Conservation (phyloP, 1,140 invertebrate genomes). For the Himalopsyche phryganea region DNA sequence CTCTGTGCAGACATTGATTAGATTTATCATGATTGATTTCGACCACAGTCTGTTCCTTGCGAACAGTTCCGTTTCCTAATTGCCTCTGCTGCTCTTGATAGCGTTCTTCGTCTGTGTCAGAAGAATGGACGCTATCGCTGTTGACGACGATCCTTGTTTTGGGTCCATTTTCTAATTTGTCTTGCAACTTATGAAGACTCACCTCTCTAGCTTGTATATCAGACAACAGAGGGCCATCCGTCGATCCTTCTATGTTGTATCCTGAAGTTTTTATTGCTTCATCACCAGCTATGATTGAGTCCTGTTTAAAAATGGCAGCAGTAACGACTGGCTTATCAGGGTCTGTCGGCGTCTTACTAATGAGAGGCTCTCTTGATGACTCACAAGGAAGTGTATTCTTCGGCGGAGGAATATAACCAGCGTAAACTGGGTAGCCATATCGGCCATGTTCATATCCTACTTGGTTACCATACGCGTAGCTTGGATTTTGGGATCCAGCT, state of each 20-base stretch:
- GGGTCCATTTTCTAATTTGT: conserved; percentile 38
- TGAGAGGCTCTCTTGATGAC: conserved; percentile 48
- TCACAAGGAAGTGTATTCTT: conserved; percentile 50
- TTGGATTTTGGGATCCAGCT: conserved; percentile 63
- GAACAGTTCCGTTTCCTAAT: conserved; percentile 28
- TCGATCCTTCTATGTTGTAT: conserved; percentile 51
- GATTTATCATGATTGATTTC: conserved; percentile 41
- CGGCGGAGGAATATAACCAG: conserved; percentile 49
- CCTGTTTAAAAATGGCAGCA: conserved; percentile 62
- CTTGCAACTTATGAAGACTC: conserved; percentile 47
- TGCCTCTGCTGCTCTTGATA: conserved; percentile 32
- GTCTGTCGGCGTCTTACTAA: conserved; percentile 50
- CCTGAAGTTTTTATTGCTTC: conserved; percentile 45
- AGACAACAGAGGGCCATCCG: conserved; percentile 48
- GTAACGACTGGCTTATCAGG: conserved; percentile 64
- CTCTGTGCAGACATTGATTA: conserved; percentile 41
- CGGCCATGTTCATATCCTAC: conserved; percentile 69
- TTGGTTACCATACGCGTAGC: conserved; percentile 73
- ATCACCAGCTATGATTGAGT: conserved; percentile 48
- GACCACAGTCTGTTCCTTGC: conserved; percentile 34
- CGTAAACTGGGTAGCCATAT: conserved; percentile 63
- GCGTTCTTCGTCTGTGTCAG: conserved; percentile 28
- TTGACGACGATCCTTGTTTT: conserved; percentile 39
- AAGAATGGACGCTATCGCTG: conserved; percentile 36
- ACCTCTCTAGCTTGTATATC: conserved; percentile 50